Conservation (phyloP, 2,113 vertebrate species). For the Spea bombifrons region DNA sequence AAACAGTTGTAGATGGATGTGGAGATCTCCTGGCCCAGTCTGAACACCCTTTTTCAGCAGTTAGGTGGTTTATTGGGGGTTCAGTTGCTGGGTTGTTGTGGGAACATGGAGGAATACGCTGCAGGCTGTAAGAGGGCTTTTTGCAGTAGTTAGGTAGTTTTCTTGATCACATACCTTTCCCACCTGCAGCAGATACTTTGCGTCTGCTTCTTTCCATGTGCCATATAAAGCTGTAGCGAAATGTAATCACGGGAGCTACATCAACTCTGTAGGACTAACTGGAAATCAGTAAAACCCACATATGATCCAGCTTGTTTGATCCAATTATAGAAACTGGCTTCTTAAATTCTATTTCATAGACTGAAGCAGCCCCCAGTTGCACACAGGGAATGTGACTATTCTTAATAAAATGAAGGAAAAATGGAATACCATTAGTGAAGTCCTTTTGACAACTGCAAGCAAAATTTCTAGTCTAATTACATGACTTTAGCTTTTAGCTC, state of each 20-base stretch:
- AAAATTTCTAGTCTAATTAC: constrained; percentile 40
- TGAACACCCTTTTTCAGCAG: no score
- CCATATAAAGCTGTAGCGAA: no score
- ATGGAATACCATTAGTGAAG: constrained; percentile 34
- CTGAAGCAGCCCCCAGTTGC: constrained; percentile 8
- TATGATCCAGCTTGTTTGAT: constrained; percentile 14
- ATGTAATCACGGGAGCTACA: neutral
- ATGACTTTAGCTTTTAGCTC: constrained; percentile 38
- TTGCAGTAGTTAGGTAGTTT: no score
- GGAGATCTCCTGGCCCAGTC: no score
- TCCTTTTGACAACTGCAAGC: constrained; percentile 38
- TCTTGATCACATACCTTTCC: no score
- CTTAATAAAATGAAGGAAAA: constrained; percentile 17
- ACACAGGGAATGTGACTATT: constrained; percentile 22
- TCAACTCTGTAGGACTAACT: neutral
- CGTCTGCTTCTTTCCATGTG: no score
- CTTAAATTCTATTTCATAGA: constrained; percentile 21
- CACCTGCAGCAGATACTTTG: no score
- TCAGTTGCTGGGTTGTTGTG: no score
- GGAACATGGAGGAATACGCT: no score
- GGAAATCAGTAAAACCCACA: constrained; percentile 12
- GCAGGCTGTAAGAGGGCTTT: no score
- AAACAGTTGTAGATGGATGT: no score
- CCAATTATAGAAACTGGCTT: constrained; percentile 3
- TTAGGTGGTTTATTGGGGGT: no score